These are phyloP conservation scores for Capromys pilorides DNA, from an alignment of 2,797 vertebrate species.

Conservation along the genomic window DNA sequence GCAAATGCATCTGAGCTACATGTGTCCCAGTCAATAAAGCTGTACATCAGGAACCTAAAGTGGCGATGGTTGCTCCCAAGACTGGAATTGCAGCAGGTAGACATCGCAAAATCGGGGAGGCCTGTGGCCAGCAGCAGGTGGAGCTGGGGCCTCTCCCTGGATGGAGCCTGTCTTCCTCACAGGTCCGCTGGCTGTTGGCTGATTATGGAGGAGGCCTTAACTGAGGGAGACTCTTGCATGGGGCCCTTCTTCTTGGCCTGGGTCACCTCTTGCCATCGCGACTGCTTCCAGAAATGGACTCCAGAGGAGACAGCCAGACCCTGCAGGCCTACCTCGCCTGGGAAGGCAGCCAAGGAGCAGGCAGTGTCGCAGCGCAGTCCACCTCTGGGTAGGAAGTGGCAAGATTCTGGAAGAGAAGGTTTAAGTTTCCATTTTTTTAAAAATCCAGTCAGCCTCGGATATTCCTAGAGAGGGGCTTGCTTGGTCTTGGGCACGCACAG, in stretches of 20 bases:
- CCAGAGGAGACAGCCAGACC: not conserved
- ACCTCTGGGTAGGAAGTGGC: too few relatives aligned
- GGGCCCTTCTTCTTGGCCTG: not conserved
- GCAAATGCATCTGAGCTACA: not conserved
- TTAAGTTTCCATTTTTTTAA: not conserved
- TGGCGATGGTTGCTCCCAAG: not conserved
- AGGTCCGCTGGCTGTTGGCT: not conserved
- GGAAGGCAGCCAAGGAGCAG: not conserved
- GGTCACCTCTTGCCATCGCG: not conserved
- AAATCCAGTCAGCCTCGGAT: not conserved
- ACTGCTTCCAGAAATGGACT: too few relatives aligned
- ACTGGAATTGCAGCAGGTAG: not conserved
- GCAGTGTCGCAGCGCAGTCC: not conserved
- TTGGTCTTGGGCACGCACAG: not conserved
- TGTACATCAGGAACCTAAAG: not conserved
- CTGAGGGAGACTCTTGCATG: not conserved
- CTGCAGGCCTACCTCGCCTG: not conserved
- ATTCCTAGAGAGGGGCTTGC: not conserved
- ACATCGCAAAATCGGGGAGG: not conserved
- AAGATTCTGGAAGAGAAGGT: not conserved
- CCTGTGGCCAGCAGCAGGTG: not conserved
- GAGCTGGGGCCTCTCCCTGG: too few relatives aligned
- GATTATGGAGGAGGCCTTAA: not conserved
- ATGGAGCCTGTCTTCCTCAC: fast-evolving
- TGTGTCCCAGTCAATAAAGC: not conserved